Percentiles rank a stretch among this genome's conserved stretches.
Evolutionary conservation across 2,113 vertebrate species (phyloP).

Genomic region (Zosterops pallidus): DNA sequence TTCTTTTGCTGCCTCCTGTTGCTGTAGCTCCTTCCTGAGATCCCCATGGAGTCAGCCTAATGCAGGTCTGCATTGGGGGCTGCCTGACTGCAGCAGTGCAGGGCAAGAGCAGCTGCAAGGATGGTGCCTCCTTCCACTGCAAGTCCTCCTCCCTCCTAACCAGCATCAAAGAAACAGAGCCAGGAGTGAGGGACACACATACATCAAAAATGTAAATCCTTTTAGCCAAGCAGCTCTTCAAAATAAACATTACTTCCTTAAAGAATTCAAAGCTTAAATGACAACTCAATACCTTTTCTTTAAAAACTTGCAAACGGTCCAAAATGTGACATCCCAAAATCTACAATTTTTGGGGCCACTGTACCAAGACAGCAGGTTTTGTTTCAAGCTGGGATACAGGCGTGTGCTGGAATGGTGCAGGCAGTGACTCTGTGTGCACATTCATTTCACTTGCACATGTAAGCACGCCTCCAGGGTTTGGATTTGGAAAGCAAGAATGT

Average conservation of each 20-base stretch:
- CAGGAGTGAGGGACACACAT: neutral
- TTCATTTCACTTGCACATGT: conserved; percentile 21
- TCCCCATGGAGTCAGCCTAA: neutral
- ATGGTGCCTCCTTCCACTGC: accelerated
- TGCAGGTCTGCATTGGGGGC: neutral
- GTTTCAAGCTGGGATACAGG: neutral
- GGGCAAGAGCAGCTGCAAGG: neutral
- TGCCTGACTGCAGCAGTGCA: neutral
- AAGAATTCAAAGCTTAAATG: neutral
- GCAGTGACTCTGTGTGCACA: neutral
- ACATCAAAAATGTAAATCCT: neutral
- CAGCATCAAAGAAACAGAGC: neutral
- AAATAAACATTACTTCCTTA: neutral
- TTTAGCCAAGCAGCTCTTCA: neutral
- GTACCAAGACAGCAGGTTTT: neutral
- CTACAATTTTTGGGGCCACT: neutral
- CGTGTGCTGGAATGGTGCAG: neutral
- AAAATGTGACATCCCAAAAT: neutral
- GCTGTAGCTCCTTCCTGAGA: neutral
- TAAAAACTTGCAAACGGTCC: neutral
- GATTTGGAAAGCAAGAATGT: conserved; percentile 57
- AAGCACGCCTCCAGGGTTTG: conserved; percentile 51
- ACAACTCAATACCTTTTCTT: neutral
- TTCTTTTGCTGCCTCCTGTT: neutral
- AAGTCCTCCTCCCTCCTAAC: neutral